phyloP scores from a whole-genome alignment of 2,113 vertebrate genomes.

The Callipepla californica region DNA sequence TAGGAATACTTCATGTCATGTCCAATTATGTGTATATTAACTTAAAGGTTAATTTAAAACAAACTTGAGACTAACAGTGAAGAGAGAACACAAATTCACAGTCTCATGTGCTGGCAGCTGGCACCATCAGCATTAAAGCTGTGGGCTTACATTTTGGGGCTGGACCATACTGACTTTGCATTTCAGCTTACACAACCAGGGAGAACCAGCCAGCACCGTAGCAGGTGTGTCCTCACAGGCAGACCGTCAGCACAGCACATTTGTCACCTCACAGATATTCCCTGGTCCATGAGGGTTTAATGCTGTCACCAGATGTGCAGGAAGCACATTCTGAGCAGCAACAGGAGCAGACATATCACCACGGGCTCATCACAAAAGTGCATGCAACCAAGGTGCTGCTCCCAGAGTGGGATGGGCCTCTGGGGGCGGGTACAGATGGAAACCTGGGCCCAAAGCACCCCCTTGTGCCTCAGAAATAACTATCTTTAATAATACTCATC shows the following conservation, averaged over 20 bases:
- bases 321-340: background rate
- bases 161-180: background rate
- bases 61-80: background rate
- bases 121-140: background rate
- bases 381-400: accelerated
- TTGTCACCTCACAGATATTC: background rate
- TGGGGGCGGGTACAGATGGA: background rate
- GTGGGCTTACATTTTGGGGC: background rate
- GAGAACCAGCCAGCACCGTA: background rate
- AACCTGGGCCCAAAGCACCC: background rate
- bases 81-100: background rate
- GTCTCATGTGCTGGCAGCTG: background rate
- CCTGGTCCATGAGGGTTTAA: accelerated
- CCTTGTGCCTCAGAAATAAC: background rate
- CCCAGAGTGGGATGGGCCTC: accelerated
- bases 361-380: accelerated
- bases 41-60: background rate
- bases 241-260: accelerated
- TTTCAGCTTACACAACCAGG: background rate
- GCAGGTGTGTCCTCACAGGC: background rate
- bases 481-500: too few relatives aligned
- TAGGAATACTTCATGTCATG: background rate
- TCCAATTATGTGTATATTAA: accelerated
- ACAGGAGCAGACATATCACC: background rate
- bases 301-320: background rate